Percentiles rank a stretch among this genome's conserved stretches.
Conservation (phyloP, 2,888 invertebrate species). For the Dascillus cervinus region DNA sequence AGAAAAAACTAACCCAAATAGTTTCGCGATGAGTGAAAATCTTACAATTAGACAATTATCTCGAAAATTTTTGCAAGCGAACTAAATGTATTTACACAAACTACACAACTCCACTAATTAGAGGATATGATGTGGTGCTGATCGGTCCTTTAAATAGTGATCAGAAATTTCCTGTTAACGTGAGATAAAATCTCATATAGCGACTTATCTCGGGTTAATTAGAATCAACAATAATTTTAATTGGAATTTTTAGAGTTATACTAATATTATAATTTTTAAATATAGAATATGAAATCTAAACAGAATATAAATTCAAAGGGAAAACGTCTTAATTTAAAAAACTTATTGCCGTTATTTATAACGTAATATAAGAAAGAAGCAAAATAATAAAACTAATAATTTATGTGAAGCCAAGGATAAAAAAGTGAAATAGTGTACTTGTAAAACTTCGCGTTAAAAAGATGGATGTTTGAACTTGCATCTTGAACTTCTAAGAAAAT, state of each 20-base stretch:
- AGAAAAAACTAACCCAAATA: too few relatives aligned
- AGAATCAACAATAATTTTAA: constrained; percentile 12
- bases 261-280: too few relatives aligned
- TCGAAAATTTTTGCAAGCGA: too few relatives aligned
- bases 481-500: constrained; percentile 30
- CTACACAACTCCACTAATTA: too few relatives aligned
- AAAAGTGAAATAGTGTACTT: constrained; percentile 28
- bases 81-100: too few relatives aligned
- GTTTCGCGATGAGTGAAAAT: too few relatives aligned
- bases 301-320: constrained; percentile 18
- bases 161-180: too few relatives aligned
- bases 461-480: constrained; percentile 32
- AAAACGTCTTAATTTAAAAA: constrained; percentile 24
- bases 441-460: constrained; percentile 31
- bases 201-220: too few relatives aligned
- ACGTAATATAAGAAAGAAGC: constrained; percentile 16
- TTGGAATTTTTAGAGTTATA: constrained; percentile 10
- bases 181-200: too few relatives aligned
- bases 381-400: constrained; percentile 27
- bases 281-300: constrained; percentile 11
- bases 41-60: too few relatives aligned
- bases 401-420: constrained; percentile 22
- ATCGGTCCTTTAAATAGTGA: too few relatives aligned
- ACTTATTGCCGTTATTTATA: constrained; percentile 26
- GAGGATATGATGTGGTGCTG: too few relatives aligned